A percentile compares a stretch with the other conserved stretches of the same genome.
Evolutionary conservation across 2,113 vertebrate genomes (phyloP).

Genomic region (Spilogale gracilis): DNA sequence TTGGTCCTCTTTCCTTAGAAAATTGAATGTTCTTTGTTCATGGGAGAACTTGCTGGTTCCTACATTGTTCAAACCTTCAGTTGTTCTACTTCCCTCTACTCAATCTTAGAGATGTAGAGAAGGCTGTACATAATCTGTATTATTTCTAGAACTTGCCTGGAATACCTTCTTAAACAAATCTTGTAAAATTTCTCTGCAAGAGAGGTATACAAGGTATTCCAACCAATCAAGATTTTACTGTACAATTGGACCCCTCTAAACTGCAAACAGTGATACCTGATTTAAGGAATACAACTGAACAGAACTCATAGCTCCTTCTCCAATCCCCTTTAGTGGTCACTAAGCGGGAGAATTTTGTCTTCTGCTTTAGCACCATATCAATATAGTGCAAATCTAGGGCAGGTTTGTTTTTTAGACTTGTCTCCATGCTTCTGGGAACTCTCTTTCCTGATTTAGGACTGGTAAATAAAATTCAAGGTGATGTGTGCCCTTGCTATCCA

Average conservation of each 20-base stretch:
- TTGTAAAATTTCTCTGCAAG: neutral
- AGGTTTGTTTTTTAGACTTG: slow-evolving; percentile 23
- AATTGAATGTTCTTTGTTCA: neutral
- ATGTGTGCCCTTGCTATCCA: slow-evolving; percentile 31
- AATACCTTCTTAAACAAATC: neutral
- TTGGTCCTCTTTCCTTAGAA: neutral
- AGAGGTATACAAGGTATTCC: slow-evolving; percentile 4
- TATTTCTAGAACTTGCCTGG: neutral
- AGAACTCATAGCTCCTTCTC: neutral
- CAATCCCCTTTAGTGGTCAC: neutral
- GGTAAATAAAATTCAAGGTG: slow-evolving; percentile 70
- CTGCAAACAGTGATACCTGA: neutral
- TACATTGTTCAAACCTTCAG: neutral
- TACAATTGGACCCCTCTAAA: neutral
- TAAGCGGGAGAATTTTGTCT: slow-evolving; percentile 50
- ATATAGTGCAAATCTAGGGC: slow-evolving; percentile 43
- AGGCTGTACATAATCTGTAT: neutral
- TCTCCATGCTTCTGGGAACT: slow-evolving; percentile 32
- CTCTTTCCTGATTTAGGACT: slow-evolving; percentile 34
- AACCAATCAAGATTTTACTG: neutral
- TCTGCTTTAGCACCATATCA: slow-evolving; percentile 11
- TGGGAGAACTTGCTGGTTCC: neutral
- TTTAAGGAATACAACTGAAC: neutral
- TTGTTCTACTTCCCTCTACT: neutral
- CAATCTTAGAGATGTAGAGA: neutral